A percentile compares a stretch with the other conserved stretches of the same genome.
Evolutionary conservation across 1,140 invertebrate genomes (phyloP).

Genomic region (Papilio dardanus): DNA sequence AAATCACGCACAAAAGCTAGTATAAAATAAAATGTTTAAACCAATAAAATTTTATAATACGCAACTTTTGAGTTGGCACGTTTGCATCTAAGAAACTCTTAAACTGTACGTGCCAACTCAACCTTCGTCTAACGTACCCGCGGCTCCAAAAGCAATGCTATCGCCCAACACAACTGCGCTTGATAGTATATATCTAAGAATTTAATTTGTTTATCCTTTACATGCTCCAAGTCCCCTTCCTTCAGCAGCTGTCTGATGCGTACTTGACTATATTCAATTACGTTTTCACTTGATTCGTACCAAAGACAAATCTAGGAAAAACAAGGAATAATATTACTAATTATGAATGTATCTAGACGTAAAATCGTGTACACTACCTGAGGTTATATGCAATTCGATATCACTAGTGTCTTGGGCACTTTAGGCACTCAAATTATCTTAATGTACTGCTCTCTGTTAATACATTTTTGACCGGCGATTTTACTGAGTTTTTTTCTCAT

Average conservation of each 20-base stretch:
- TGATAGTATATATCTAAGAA: conserved; percentile 58
- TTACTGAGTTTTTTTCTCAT: too few species aligned
- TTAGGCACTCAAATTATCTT: too few species aligned
- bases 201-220: conserved; percentile 49
- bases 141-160: conserved; percentile 65
- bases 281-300: conserved; percentile 50
- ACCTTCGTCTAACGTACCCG: conserved; percentile 46
- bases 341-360: neutral
- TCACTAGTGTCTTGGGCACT: too few species aligned
- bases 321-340: neutral
- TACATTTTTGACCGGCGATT: too few species aligned
- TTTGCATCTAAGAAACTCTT: neutral
- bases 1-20: too few species aligned
- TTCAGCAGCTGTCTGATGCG: conserved; percentile 48
- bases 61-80: neutral
- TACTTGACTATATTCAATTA: conserved; percentile 54
- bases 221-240: conserved; percentile 60
- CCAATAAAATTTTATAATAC: neutral
- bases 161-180: conserved; percentile 69
- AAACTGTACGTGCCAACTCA: neutral
- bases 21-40: neutral
- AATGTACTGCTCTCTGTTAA: too few species aligned
- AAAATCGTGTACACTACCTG: neutral
- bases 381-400: too few species aligned
- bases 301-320: conserved; percentile 62